These are phyloP conservation scores for Atethmia centrago DNA, from an alignment of 2,888 invertebrate genomes.

Conservation along the genomic window DNA sequence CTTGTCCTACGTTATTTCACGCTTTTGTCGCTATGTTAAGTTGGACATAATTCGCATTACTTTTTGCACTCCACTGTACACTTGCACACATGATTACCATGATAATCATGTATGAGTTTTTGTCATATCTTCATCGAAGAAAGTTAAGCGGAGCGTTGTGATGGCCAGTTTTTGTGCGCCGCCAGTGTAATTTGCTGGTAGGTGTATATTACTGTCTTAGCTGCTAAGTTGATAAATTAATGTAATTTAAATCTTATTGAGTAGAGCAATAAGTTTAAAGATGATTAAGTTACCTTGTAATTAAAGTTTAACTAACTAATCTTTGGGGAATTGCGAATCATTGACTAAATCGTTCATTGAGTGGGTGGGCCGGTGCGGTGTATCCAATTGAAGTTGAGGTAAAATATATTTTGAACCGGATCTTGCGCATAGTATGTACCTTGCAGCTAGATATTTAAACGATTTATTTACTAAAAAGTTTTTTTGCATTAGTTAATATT, in stretches of 20 bases:
- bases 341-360: slow-evolving; percentile 13
- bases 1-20: background rate
- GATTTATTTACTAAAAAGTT: background rate
- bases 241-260: slow-evolving; percentile 29
- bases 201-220: slow-evolving; percentile 31
- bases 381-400: slow-evolving; percentile 1
- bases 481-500: background rate
- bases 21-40: background rate
- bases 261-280: slow-evolving; percentile 15
- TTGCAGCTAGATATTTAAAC: background rate
- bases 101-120: slow-evolving; percentile 49
- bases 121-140: slow-evolving; percentile 40
- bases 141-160: slow-evolving; percentile 47
- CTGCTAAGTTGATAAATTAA: slow-evolving; percentile 33
- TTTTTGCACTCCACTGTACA: slow-evolving; percentile 24
- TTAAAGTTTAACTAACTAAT: slow-evolving; percentile 25
- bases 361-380: slow-evolving; percentile 26
- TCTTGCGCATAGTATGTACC: background rate
- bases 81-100: slow-evolving; percentile 44
- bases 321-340: slow-evolving; percentile 8
- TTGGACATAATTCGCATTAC: background rate
- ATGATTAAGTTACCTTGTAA: slow-evolving; percentile 22
- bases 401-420: background rate
- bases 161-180: slow-evolving; percentile 44
- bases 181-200: slow-evolving; percentile 35